Base-by-base conservation (phyloP, 2,113 vertebrate genomes). In the Stigmatopora argus region DNA sequence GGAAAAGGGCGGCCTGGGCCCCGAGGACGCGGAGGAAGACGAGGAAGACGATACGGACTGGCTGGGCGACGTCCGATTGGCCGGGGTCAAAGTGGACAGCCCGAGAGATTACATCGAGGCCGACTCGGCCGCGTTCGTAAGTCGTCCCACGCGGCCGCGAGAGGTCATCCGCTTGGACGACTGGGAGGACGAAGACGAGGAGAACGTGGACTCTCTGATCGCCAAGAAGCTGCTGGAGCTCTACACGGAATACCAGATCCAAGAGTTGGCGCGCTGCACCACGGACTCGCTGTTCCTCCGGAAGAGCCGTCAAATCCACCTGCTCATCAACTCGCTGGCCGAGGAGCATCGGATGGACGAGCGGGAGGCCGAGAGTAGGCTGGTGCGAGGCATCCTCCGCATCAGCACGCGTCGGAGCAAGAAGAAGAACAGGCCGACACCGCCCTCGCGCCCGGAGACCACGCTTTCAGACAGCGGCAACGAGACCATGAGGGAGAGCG, bases 161-260 rank as follows among this genome's bases (percentile, higher is more conserved):
- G 92, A 93, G 12, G 81, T 85, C 1, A 65, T 78, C 63, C 56
- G 48, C 18, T 78, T 86, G 62, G 92, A 93, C 0, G 93, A 94
- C 70, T 92, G 94, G 75, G 92, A 92, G 38, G 93, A 92, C 35
- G 91, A 41, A 10, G 38, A 90, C 21, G 93, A 92, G 70, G 78
- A 91, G 57, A 84, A 96, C 64, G 93, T 99, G 1, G 96, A 99
- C 9, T 88, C 93, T 14, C 89, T 98, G 10, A 97, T 99, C 70
- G 89, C 93, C 26, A 93, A 90, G 87, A 99, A 99, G 70, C 92
- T 99, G n/a, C 92, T 96, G 0, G 94, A 96, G 91, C 92, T 99
- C 1, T 99, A 96, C 91, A 96, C 95, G 0, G 93, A 96, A 10
- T 96, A 98, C 83, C 96, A 99, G 87, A 99, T 99, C 0, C 94